Percentiles rank a stretch among this genome's conserved stretches.
Evolutionary conservation across 2,888 invertebrate species (phyloP).

Genomic region (Drosophila birchii): DNA sequence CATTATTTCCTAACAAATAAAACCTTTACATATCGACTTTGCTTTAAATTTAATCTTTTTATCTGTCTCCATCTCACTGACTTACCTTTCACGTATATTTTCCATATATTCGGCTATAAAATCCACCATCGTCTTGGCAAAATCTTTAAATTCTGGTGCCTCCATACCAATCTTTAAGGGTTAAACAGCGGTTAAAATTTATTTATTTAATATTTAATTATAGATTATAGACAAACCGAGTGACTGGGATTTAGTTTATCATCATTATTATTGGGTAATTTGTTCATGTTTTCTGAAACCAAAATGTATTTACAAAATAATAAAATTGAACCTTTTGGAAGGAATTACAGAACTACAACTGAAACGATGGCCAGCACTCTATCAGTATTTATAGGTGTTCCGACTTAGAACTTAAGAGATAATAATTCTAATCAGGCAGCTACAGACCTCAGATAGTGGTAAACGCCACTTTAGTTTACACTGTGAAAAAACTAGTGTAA

Average conservation of each 20-base stretch:
- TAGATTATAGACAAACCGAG: slow-evolving; percentile 71
- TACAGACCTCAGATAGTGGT: not conserved
- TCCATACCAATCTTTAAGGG: slow-evolving; percentile 88
- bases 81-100: no score
- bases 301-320: slow-evolving; percentile 1
- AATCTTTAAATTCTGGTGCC: slow-evolving; percentile 81
- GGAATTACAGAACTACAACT: slow-evolving; percentile 2
- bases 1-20: no score
- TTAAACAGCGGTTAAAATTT: not conserved
- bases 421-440: slow-evolving; percentile 35
- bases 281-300: slow-evolving; percentile 52
- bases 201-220: not conserved
- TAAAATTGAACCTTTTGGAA: not conserved
- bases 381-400: not conserved
- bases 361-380: not conserved
- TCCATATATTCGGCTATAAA: no score
- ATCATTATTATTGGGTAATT: slow-evolving; percentile 36
- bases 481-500: not conserved
- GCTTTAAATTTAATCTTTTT: no score
- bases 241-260: slow-evolving; percentile 78
- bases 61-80: no score
- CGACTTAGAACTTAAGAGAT: slow-evolving; percentile 4
- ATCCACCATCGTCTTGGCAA: no score
- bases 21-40: no score
- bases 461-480: not conserved